phyloP scores from a whole-genome alignment of 2,113 vertebrate species.

The Regulus satrapa region DNA sequence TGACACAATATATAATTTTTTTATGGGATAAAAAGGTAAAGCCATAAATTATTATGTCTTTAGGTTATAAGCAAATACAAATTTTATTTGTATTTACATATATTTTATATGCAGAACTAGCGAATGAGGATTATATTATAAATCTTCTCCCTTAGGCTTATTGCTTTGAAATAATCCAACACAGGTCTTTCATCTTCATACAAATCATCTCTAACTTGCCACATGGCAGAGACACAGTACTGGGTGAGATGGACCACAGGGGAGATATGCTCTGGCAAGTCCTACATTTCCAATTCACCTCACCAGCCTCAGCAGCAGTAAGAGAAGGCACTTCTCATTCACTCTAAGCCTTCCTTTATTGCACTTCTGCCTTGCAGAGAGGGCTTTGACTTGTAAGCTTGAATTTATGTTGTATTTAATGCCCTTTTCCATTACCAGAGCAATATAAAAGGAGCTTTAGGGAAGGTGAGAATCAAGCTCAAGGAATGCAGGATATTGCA shows the following conservation, averaged over 20 bases:
- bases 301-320: constrained; percentile 1
- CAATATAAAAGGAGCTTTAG: background rate
- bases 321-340: constrained; percentile 16
- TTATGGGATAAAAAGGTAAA: background rate
- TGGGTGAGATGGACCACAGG: background rate
- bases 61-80: background rate
- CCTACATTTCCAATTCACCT: background rate
- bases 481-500: constrained; percentile 38
- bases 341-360: constrained; percentile 6
- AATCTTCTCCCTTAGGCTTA: background rate
- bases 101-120: background rate
- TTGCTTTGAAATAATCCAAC: constrained; percentile 10
- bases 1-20: background rate
- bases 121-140: background rate
- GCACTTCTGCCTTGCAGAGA: background rate
- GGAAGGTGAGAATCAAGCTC: background rate
- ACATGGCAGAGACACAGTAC: background rate
- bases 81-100: background rate
- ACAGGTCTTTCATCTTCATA: background rate
- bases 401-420: background rate
- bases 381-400: background rate
- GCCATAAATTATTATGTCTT: background rate
- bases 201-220: background rate
- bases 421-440: background rate
- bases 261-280: background rate